Evolutionary conservation across 2,797 vertebrate species (phyloP), one percentile per base, ranked within the genome.

Genomic region (Tinamus major): DNA sequence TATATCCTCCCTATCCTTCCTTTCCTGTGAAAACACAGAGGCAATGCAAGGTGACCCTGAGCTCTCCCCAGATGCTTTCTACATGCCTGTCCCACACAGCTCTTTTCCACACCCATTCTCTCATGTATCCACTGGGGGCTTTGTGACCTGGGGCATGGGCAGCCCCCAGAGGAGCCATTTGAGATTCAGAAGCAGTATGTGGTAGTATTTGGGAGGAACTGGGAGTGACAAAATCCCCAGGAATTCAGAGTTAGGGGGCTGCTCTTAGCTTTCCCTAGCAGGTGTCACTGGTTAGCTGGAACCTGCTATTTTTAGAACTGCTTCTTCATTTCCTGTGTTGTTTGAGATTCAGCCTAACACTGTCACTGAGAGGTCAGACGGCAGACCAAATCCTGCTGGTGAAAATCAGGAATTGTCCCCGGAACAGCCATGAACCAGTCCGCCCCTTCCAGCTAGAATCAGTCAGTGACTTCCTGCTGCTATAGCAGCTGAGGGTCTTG

Each of bases 291-390:
- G 3, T 67, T 72, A 41, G 39, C 39, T 88, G 59, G 51, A 89
- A 84, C 15, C 27, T 53, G 31, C 63, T 72, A 42, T 61, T 77
- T 91, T 91, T 88, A 83, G 90, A 91, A 37, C 37, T 46, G 15
- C 13, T 56, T 85, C 87, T 85, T 37, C 15, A 68, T 82, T 77
- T 88, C 62, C 64, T 61, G 16, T 86, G 64, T 39, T 67, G 13
- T 68, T 46, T 19, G 56, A 69, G 42, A 79, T 72, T 29, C 61
- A 70, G 37, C 29, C 35, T 53, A 55, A 17, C 48, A n/a, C 41
- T 85, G 42, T 39, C 33, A 49, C 61, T 51, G 56, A 63, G 46
- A 85, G 39, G 29, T 67, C 79, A 67, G 58, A 71, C 12, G 26
- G 13, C 29, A 79, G 53, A 13, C 53, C 67, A 62, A n/a, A 35